Conservation (phyloP, 2,888 invertebrate genomes). For the Falcaria lacertinaria region DNA sequence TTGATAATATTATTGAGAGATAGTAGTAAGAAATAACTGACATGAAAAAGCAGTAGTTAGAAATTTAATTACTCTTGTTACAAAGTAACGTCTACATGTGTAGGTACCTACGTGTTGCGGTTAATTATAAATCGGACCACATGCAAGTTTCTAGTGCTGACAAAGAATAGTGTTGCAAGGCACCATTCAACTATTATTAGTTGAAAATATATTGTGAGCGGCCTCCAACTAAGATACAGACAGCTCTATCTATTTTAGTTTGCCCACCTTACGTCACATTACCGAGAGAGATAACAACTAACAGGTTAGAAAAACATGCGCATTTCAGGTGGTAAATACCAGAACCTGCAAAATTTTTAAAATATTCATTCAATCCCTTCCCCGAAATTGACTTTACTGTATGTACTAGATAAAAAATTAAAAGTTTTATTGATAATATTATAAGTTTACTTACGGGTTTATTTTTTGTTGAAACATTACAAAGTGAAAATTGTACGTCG, state of each 20-base stretch:
- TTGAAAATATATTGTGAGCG: slow-evolving; percentile 52
- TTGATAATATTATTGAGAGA: too few relatives aligned
- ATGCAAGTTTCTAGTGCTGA: slow-evolving; percentile 13
- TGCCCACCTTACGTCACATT: slow-evolving; percentile 37
- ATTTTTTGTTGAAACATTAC: too few relatives aligned
- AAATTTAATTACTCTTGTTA: neutral
- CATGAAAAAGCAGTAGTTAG: neutral
- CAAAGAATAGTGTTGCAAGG: slow-evolving; percentile 27
- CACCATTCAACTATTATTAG: slow-evolving; percentile 58
- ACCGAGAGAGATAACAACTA: neutral
- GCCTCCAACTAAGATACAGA: slow-evolving; percentile 66
- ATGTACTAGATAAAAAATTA: too few relatives aligned
- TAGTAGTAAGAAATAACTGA: neutral
- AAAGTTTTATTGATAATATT: too few relatives aligned
- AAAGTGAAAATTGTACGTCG: too few relatives aligned
- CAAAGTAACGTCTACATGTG: slow-evolving; percentile 12
- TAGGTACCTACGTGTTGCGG: neutral
- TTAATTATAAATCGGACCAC: slow-evolving; percentile 4
- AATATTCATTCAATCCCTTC: neutral
- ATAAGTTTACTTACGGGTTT: too few relatives aligned
- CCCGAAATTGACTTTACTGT: too few relatives aligned
- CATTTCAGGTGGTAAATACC: neutral
- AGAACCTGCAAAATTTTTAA: neutral
- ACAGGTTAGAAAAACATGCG: neutral
- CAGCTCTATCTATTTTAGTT: slow-evolving; percentile 59